Percentiles rank a stretch among this genome's conserved stretches.
Conservation (phyloP, 2,888 invertebrate genomes). For the Cordilura impudica region DNA sequence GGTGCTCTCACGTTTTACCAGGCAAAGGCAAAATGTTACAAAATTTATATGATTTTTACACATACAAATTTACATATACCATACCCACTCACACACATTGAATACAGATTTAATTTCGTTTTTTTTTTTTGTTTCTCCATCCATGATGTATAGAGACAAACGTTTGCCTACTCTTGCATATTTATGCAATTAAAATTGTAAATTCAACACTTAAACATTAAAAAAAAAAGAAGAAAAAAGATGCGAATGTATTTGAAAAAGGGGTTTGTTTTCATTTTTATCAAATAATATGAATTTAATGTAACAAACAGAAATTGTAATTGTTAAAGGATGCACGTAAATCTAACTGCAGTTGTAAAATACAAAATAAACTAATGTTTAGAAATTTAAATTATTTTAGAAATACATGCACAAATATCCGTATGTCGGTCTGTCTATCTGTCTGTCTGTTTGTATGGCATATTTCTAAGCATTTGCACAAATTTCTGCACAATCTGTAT, state of each 20-base stretch:
- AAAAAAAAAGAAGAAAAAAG: conserved; percentile 30
- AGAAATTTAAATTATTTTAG: conserved; percentile 37
- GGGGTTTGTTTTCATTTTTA: conserved; percentile 5
- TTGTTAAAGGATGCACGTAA: conserved; percentile 5
- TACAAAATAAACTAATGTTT: conserved; percentile 37
- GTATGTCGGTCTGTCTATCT: conserved; percentile 6
- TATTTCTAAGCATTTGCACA: conserved; percentile 46
- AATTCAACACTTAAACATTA: conserved; percentile 67
- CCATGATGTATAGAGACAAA: conserved; percentile 40
- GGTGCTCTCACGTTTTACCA: conserved; percentile 57
- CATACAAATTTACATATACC: neutral
- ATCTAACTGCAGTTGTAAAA: conserved; percentile 18
- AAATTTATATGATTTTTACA: conserved; percentile 46
- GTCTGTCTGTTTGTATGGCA: conserved; percentile 2
- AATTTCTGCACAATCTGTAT: conserved; percentile 20
- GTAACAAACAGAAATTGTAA: conserved; percentile 16
- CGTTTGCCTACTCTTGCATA: conserved; percentile 67
- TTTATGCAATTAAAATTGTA: conserved; percentile 76
- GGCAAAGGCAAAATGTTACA: conserved; percentile 40
- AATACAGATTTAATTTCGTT: neutral
- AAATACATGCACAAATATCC: neutral
- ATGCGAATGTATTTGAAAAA: neutral
- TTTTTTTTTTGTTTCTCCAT: neutral
- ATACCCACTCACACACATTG: neutral
- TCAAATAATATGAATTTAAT: conserved; percentile 26